phyloP scores from a whole-genome alignment of 2,113 vertebrate species.

The Pachyramphus minor region DNA sequence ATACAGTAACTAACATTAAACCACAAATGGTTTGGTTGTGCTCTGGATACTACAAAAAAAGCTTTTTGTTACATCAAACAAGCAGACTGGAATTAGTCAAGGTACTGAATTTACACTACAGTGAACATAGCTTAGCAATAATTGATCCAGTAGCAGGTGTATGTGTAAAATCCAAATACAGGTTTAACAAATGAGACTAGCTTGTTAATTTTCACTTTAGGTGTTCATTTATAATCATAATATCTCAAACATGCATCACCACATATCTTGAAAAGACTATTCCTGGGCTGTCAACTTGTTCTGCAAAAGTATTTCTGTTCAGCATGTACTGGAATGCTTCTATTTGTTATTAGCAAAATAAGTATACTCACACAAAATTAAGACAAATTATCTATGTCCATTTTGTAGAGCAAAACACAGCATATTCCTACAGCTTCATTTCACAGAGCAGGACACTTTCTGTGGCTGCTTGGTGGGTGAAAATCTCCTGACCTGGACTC shows the following conservation, averaged over 20 bases:
- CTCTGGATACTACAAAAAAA: background rate
- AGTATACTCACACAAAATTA: background rate
- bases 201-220: background rate
- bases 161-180: background rate
- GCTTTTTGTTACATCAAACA: background rate
- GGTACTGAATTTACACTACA: background rate
- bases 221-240: background rate
- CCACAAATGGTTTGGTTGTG: background rate
- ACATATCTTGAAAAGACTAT: background rate
- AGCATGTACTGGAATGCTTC: background rate
- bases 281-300: background rate
- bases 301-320: background rate
- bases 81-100: background rate
- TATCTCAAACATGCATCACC: background rate
- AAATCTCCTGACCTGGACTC: too few species aligned
- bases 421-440: background rate
- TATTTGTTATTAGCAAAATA: background rate
- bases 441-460: fast-evolving
- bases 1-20: background rate
- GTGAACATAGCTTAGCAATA: background rate
- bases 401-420: background rate
- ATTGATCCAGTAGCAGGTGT: background rate
- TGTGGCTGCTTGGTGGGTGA: fast-evolving
- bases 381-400: background rate
- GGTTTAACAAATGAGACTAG: background rate